phyloP scores from a whole-genome alignment of 2,888 invertebrate genomes.

The Agrochola circellaris region DNA sequence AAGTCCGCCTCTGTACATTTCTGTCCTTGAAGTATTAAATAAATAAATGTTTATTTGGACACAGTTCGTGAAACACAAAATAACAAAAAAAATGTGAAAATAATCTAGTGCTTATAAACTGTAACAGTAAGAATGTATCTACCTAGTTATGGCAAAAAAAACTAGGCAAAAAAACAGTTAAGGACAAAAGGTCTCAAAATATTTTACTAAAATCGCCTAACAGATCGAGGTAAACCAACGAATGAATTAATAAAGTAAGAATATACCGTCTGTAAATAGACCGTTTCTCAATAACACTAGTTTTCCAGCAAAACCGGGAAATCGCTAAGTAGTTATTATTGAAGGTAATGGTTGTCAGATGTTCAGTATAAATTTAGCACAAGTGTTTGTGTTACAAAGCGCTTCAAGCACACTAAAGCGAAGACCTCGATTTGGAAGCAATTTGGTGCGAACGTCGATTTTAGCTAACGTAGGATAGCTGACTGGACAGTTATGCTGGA shows the following conservation, averaged over 20 bases:
- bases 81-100: no score
- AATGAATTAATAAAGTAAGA: background rate
- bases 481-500: conserved; percentile 41
- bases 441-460: conserved; percentile 48
- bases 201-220: background rate
- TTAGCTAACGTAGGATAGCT: conserved; percentile 46
- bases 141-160: background rate
- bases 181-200: no score
- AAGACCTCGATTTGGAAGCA: conserved; percentile 43
- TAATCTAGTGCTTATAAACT: no score
- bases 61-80: no score
- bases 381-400: conserved; percentile 32
- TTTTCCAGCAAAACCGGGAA: conserved; percentile 8
- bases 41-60: no score
- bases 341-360: conserved; percentile 16
- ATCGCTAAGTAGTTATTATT: background rate
- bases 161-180: no score
- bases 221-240: no score
- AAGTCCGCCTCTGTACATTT: no score
- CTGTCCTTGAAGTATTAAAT: no score
- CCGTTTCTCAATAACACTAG: background rate
- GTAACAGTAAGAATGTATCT: background rate
- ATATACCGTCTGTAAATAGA: background rate
- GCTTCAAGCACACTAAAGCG: conserved; percentile 42
- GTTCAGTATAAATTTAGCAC: conserved; percentile 34